Base-by-base conservation (phyloP, 2,888 invertebrate genomes). In the Xylota segnis region DNA sequence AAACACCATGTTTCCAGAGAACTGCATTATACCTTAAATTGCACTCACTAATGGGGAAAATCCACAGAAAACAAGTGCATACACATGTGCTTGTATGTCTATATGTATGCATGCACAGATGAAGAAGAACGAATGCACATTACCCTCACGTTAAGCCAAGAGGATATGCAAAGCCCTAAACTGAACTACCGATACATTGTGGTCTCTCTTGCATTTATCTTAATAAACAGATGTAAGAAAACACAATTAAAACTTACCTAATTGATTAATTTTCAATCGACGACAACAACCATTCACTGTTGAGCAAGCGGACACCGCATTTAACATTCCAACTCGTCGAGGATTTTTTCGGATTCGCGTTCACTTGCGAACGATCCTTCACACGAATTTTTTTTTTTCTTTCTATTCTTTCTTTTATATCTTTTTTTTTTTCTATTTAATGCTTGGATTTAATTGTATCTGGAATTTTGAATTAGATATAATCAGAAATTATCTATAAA, bases 271-370 rank as follows among this genome's bases (percentile, higher is more conserved):
- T 70, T 79, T 88, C 83, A 88, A 88, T 87, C 87, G 87, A 87
- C 88, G 87, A 89, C 90, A 87, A 87, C 90, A 87, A 87, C 90
- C 90, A 91, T 90, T 90, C 91, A 91, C 90, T 90, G 89, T 90
- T 90, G 89, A 90, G 89, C 89, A 89, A 89, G 90, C 89, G 89
- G 89, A 90, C 91, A 91, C 91, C 90, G 90, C 92, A 92, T 92
- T 89, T 92, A 92, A 91, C 92, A 92, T 92, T 92, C 92, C 92
- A 92, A 91, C 89, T 90, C 90, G 90, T 82, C 83, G 82, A 87
- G 72, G 83, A 87, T 76, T 66, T 66, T n/a, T 63, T 83, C 81
- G 79, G 83, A 71, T 88, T 87, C 88, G 88, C 88, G 82, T 88
- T 87, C 87, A 83, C 88, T 83, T 82, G 77, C 87, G 77, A 83